Evolutionary conservation across 1,140 invertebrate species (phyloP), one percentile per base, ranked within the genome.

Genomic region (Pogonognathellus flavescens): DNA sequence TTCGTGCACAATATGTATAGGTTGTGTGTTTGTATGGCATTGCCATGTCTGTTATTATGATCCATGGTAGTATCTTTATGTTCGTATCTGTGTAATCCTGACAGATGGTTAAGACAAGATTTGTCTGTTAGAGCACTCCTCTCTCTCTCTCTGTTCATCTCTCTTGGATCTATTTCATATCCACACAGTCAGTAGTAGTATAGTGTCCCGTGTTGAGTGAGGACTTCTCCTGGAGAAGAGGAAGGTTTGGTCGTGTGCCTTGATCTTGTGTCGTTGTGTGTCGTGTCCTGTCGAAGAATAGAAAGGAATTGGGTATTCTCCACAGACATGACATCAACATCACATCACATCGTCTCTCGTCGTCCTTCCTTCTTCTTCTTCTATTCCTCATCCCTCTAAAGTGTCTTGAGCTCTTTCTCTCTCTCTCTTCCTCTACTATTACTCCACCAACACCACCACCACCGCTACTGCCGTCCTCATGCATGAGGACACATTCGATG

Each of bases 401-500:
- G 70, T 76, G 70, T 76, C 70, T 76, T 76, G 31, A 49, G 25
- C 31, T 76, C n/a, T 76, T 25, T 41, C 70, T 41, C 22, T 76
- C 70, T 76, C 66, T 49, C 70, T 76, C 70, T 49, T 41, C 41
- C 70, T 70, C 70, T 76, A 18, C n/a, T n/a, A 14, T 9, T 9
- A n/a, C 11, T 4, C 53, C n/a, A 14, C 11, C n/a, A 14, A 57
- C n/a, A 57, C 11, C n/a, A 57, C 11, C 53, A 57, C 9, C 53
- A 57, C n/a, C 3, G 3, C 53, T 14, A n/a, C 53, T 31, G n/a
- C 60, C 18, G 1, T 60, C 55, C 52, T 85, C 84, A 85, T 85
- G 84, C 84, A 85, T 85, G 84, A 80, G 66, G 70, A 85, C 25
- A 41, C 84, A 85, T 80, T 85, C 84, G 76, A 80, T 80, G 84